Conservation (phyloP, 2,113 vertebrate species). For the Syngnathus scovelli region DNA sequence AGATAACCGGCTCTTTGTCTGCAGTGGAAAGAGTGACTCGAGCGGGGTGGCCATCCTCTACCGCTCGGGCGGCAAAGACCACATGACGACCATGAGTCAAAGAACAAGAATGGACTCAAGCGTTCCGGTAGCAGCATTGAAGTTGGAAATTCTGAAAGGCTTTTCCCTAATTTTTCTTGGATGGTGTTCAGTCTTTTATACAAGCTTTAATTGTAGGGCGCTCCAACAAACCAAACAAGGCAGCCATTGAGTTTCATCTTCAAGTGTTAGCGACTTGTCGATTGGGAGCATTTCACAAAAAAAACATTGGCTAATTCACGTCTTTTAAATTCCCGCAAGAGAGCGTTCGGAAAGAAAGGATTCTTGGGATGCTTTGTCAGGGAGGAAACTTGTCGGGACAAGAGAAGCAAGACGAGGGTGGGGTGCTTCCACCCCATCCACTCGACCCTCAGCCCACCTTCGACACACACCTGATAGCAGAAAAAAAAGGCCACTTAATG, state of each 20-base stretch:
- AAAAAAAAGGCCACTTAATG: not conserved
- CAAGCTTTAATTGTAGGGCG: not conserved
- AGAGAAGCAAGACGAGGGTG: not conserved
- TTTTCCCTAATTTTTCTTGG: not conserved
- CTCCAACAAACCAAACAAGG: not conserved
- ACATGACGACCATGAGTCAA: not conserved
- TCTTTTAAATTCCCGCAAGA: not conserved
- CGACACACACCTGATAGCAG: not conserved
- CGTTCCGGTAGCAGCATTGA: not conserved
- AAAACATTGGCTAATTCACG: not conserved
- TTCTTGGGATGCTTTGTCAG: not conserved
- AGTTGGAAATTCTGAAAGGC: not conserved
- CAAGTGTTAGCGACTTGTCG: not conserved
- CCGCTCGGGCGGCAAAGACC: not conserved
- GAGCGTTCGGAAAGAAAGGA: not conserved
- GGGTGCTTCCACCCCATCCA: not conserved
- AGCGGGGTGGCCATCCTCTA: not conserved
- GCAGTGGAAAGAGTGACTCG: not conserved
- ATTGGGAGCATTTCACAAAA: not conserved
- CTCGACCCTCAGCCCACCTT: not conserved
- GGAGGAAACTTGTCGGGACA: not conserved
- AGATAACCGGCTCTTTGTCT: not conserved
- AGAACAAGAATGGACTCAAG: not conserved
- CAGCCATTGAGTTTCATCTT: not conserved
- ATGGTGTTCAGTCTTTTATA: not conserved